Conservation (phyloP, 2,113 vertebrate genomes). For the Odontophorus gujanensis region DNA sequence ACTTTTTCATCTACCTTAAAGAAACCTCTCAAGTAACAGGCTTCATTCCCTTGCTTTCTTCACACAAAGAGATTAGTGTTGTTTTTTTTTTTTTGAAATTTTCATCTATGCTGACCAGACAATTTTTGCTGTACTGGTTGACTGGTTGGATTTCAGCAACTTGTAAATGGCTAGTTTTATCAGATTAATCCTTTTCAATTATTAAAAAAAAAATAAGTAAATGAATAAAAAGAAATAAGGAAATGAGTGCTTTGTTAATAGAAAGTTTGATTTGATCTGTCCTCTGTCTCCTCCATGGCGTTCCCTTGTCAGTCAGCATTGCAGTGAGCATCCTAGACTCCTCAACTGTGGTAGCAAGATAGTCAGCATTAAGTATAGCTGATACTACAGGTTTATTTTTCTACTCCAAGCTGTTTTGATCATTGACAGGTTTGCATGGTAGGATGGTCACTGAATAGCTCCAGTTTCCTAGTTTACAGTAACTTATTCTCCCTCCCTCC, state of each 20-base stretch:
- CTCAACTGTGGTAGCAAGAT: not conserved
- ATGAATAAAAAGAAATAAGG: too few species aligned
- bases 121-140: not conserved
- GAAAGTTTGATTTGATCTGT: not conserved
- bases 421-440: not conserved
- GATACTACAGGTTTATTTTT: not conserved
- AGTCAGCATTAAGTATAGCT: not conserved
- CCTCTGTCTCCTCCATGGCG: not conserved
- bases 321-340: not conserved
- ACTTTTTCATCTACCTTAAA: not conserved
- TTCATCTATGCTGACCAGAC: not conserved
- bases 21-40: not conserved
- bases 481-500: not conserved
- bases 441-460: not conserved
- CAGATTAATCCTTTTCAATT: not conserved
- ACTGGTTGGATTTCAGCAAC: not conserved
- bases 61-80: not conserved
- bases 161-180: not conserved
- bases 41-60: not conserved
- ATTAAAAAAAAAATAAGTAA: too few species aligned
- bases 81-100: accelerated
- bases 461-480: not conserved
- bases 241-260: accelerated
- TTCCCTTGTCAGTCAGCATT: not conserved
- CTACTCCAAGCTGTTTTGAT: not conserved